Conservation (phyloP, 2,888 invertebrate genomes). For the Lepidochrysops patricia region DNA sequence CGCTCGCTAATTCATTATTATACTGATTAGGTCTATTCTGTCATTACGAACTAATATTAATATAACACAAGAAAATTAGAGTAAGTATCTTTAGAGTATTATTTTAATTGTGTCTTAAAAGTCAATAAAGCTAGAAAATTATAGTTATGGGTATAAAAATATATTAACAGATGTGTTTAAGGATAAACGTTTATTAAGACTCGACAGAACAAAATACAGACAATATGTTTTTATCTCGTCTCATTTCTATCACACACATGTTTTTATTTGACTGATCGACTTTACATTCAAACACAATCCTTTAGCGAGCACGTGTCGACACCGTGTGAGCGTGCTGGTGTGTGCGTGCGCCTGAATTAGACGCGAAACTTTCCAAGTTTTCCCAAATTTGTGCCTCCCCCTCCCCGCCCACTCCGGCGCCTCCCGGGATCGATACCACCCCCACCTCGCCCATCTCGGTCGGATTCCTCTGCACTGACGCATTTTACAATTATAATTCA, state of each 20-base stretch:
- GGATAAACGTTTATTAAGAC: no score
- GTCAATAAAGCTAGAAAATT: no score
- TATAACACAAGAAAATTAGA: no score
- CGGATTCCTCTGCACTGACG: slow-evolving; percentile 44
- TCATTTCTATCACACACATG: not conserved
- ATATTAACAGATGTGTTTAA: no score
- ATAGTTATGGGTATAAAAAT: no score
- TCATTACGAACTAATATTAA: no score
- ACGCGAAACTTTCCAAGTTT: slow-evolving; percentile 75
- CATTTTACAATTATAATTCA: slow-evolving; percentile 13
- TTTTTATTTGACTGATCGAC: not conserved
- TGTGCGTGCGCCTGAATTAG: slow-evolving; percentile 75
- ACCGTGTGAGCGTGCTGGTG: slow-evolving; percentile 49
- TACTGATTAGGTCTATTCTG: no score
- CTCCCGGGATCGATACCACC: slow-evolving; percentile 59
- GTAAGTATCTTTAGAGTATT: no score
- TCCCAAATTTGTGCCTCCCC: slow-evolving; percentile 67
- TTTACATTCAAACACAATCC: slow-evolving; percentile 28
- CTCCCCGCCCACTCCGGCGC: slow-evolving; percentile 30
- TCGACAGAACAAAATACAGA: no score
- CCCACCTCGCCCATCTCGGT: slow-evolving; percentile 64
- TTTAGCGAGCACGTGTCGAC: slow-evolving; percentile 59
- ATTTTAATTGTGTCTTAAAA: no score
- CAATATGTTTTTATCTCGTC: no score
- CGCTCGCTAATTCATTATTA: no score